Percentiles rank a stretch among this genome's conserved stretches.
These are phyloP conservation scores for Argentina silus DNA, from an alignment of 2,797 vertebrate genomes.

Conservation along the genomic window DNA sequence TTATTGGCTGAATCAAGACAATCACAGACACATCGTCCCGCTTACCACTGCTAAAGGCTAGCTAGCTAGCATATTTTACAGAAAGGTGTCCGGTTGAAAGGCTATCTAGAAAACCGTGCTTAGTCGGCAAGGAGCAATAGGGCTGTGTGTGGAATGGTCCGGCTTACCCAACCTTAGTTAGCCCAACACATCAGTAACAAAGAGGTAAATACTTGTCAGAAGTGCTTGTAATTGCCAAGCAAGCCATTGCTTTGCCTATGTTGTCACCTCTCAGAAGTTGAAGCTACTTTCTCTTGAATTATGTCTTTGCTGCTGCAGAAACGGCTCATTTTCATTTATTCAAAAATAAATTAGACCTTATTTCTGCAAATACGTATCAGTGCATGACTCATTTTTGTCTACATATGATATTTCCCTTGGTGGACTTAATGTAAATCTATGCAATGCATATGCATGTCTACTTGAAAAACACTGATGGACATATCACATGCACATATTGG, in stretches of 20 bases:
- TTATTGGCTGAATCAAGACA: not conserved
- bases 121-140: not conserved
- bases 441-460: too few relatives aligned
- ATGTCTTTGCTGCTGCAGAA: too few relatives aligned
- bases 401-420: too few relatives aligned
- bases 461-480: too few relatives aligned
- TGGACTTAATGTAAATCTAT: too few relatives aligned
- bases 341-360: too few relatives aligned
- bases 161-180: slow-evolving; percentile 24
- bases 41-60: not conserved
- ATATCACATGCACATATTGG: not conserved
- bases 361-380: too few relatives aligned
- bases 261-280: not conserved
- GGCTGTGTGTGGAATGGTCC: slow-evolving; percentile 49
- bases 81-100: not conserved
- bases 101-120: slow-evolving; percentile 1
- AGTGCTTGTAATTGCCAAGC: not conserved
- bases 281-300: too few relatives aligned
- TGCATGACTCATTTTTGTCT: too few relatives aligned
- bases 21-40: not conserved
- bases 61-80: not conserved
- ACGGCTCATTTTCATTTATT: too few relatives aligned
- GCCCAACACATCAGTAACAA: slow-evolving; percentile 31
- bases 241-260: not conserved
- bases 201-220: slow-evolving; percentile 39